Conservation (phyloP, 2,888 invertebrate species). For the Coremacera marginata region DNA sequence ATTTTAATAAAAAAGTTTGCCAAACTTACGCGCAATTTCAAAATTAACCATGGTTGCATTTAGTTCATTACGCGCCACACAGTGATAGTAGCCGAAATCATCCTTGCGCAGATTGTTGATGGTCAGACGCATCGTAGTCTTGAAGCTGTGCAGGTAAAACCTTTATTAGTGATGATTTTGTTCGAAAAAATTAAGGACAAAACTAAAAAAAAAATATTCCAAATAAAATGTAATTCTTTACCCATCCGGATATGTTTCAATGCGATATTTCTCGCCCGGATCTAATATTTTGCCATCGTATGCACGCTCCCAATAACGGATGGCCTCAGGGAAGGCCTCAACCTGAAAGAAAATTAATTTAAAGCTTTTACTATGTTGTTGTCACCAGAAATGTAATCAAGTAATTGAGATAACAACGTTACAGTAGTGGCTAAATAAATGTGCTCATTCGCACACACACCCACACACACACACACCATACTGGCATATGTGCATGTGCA, state of each 20-base stretch:
- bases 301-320: constrained; percentile 85
- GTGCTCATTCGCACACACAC: neutral
- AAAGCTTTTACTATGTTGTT: neutral
- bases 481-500: neutral
- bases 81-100: constrained; percentile 84
- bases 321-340: constrained; percentile 89
- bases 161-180: neutral
- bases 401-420: neutral
- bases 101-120: constrained; percentile 76
- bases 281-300: constrained; percentile 82
- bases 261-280: constrained; percentile 75
- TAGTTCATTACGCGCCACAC: constrained; percentile 86
- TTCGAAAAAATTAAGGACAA: neutral
- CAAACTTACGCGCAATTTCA: constrained; percentile 75
- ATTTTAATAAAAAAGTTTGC: neutral
- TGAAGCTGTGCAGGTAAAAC: constrained; percentile 64
- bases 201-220: constrained; percentile 5
- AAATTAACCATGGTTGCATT: constrained; percentile 83
- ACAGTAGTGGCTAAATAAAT: neutral
- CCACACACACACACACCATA: neutral
- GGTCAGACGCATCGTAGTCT: constrained; percentile 83
- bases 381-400: neutral
- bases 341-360: constrained; percentile 69
- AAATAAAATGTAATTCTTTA: constrained; percentile 47
- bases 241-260: constrained; percentile 72